These are phyloP conservation scores for Zhengitettix transpicula DNA, from an alignment of 2,888 invertebrate genomes.

Conservation along the genomic window DNA sequence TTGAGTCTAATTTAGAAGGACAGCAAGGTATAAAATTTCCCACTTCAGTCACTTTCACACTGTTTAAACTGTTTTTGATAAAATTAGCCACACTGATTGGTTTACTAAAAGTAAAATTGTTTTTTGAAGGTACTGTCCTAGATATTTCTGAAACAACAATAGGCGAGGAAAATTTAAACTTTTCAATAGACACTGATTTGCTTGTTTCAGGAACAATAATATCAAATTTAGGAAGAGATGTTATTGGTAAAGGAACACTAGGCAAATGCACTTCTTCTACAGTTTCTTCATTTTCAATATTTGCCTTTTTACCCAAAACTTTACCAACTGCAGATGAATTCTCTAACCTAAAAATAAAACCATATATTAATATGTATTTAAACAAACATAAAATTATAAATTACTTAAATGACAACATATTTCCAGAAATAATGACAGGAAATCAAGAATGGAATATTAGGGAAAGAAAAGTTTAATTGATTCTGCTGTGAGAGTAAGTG, in stretches of 20 bases:
- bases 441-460: too few relatives aligned
- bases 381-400: too few relatives aligned
- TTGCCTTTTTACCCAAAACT: slow-evolving; percentile 7
- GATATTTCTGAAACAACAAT: slow-evolving; percentile 25
- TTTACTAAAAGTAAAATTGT: slow-evolving; percentile 16
- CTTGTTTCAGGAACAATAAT: slow-evolving; percentile 20
- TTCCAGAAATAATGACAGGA: too few relatives aligned
- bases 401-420: too few relatives aligned
- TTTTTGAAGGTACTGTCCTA: background rate
- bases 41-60: too few relatives aligned
- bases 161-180: slow-evolving; percentile 32
- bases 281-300: slow-evolving; percentile 8
- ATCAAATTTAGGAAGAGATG: slow-evolving; percentile 39
- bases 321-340: background rate
- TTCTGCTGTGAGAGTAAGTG: too few relatives aligned
- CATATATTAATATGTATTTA: too few relatives aligned
- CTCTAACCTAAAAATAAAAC: slow-evolving; percentile 3
- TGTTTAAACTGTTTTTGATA: slow-evolving; percentile 9
- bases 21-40: slow-evolving; percentile 18
- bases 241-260: slow-evolving; percentile 33
- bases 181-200: background rate
- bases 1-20: background rate
- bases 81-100: slow-evolving; percentile 19
- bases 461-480: too few relatives aligned
- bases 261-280: slow-evolving; percentile 19